A percentile compares a stretch with the other conserved stretches of the same genome.
Evolutionary conservation across 92 coral and sea anemone genomes (phyloP).

Genomic region (Virgularia gustaviana): DNA sequence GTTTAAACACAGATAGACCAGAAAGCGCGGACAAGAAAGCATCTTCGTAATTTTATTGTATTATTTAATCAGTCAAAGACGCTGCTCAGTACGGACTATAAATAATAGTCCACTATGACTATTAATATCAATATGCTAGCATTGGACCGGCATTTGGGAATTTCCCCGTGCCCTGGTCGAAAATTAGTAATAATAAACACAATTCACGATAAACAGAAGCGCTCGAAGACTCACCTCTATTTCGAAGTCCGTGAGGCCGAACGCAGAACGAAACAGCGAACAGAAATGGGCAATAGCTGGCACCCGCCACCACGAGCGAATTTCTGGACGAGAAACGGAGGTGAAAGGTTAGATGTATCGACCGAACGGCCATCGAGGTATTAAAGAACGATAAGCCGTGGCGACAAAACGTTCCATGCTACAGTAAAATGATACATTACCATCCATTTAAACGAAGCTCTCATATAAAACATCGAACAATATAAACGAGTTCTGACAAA

Average conservation of each 20-base stretch:
- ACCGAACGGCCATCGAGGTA: neutral
- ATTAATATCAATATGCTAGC: too few relatives aligned
- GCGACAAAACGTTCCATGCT: neutral
- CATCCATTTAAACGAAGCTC: conserved; percentile 21
- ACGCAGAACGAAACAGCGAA: conserved; percentile 97
- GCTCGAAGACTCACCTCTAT: conserved; percentile 70
- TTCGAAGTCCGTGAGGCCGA: conserved; percentile 98
- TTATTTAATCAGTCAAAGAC: too few relatives aligned
- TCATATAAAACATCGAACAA: conserved; percentile 19
- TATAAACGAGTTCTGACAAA: neutral
- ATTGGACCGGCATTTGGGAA: too few relatives aligned
- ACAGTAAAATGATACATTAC: conserved; percentile 4
- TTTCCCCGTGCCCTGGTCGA: too few relatives aligned
- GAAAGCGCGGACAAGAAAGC: too few relatives aligned
- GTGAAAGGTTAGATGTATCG: neutral
- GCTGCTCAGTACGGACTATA: too few relatives aligned
- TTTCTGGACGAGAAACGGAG: conserved; percentile 62
- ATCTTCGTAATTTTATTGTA: too few relatives aligned
- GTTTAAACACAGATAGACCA: too few relatives aligned
- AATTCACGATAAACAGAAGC: too few relatives aligned
- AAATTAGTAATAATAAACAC: too few relatives aligned
- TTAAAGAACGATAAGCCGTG: too few relatives aligned
- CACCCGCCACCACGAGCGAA: conserved; percentile 99
- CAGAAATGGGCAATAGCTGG: conserved; percentile 99
- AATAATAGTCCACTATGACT: too few relatives aligned